A percentile compares a stretch with the other conserved stretches of the same genome.
Conservation (phyloP, 2,113 vertebrate genomes). For the Isichthys henryi region DNA sequence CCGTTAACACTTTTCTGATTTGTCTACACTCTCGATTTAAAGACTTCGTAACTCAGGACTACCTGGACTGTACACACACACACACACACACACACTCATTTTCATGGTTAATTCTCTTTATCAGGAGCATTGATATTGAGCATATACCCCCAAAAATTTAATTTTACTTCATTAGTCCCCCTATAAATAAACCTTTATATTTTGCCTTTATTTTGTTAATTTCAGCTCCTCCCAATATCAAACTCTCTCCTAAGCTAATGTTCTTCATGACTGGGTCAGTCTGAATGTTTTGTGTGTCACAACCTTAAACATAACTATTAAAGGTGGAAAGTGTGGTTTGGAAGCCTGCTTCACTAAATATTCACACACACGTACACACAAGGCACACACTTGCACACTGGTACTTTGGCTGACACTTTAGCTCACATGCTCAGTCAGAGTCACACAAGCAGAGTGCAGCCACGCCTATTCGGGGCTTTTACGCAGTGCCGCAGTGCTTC, state of each 20-base stretch:
- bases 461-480: background rate
- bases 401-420: background rate
- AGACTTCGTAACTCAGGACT: background rate
- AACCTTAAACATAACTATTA: background rate
- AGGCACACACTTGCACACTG: background rate
- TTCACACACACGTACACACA: background rate
- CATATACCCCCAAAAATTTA: background rate
- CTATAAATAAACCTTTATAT: background rate
- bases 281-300: background rate
- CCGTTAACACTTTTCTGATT: background rate
- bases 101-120: background rate
- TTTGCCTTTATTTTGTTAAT: background rate
- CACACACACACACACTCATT: background rate
- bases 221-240: background rate
- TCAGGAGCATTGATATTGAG: background rate
- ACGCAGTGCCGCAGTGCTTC: conserved; percentile 16
- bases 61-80: background rate
- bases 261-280: background rate
- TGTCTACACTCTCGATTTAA: background rate
- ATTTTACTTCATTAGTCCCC: background rate
- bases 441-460: background rate
- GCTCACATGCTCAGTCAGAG: background rate
- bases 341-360: background rate
- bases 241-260: background rate
- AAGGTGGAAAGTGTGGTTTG: background rate